Conservation (phyloP, 2,113 vertebrate genomes). For the Stomatorhinus ivindoensis region DNA sequence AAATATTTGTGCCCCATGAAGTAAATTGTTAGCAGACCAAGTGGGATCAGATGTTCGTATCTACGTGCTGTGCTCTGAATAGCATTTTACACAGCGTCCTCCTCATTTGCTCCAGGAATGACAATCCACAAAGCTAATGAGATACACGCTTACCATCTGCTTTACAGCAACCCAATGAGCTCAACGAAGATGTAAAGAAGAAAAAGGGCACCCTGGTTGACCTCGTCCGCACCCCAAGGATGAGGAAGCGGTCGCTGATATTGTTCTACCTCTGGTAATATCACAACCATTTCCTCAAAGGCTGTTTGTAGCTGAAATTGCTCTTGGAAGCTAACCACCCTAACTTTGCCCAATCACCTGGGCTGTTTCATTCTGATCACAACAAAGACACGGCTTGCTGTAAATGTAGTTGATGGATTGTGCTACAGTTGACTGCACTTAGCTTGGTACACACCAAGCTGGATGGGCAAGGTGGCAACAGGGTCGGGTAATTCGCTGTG, state of each 20-base stretch:
- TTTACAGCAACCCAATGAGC: constrained; percentile 32
- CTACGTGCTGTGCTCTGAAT: background rate
- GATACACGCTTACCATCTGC: background rate
- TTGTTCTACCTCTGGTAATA: constrained; percentile 57
- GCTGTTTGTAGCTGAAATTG: background rate
- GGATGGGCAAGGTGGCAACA: background rate
- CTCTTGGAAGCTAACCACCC: background rate
- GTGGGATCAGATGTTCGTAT: background rate
- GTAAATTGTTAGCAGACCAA: background rate
- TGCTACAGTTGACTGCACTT: background rate
- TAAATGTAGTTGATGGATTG: background rate
- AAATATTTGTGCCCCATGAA: background rate
- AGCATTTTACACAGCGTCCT: background rate
- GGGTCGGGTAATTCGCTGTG: background rate
- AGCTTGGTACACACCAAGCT: background rate
- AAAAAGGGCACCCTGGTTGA: constrained; percentile 42
- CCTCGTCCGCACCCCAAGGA: constrained; percentile 49
- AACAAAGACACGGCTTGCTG: background rate
- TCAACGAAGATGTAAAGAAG: constrained; percentile 17
- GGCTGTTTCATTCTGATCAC: background rate
- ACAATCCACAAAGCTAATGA: background rate
- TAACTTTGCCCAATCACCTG: fast-evolving
- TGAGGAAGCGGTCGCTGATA: constrained; percentile 52
- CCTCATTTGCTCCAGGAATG: background rate
- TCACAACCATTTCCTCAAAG: background rate